Percentiles rank a stretch among this genome's conserved stretches.
phyloP scores from a whole-genome alignment of 2,113 vertebrate genomes.

The Circaetus cinerascens region DNA sequence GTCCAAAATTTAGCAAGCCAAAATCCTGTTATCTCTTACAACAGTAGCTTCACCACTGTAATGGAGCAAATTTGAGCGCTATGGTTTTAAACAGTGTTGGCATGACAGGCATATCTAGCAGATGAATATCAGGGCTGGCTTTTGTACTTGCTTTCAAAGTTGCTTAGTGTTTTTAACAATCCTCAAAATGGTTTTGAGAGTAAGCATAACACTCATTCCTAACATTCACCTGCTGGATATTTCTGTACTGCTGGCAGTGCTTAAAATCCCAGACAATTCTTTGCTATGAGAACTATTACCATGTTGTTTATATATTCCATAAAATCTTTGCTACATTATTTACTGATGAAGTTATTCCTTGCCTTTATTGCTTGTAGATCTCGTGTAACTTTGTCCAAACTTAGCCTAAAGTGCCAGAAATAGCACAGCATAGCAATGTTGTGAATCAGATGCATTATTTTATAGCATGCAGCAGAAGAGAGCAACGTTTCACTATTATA shows the following conservation, averaged over 20 bases:
- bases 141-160: conserved; percentile 29
- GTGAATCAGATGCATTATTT: not conserved
- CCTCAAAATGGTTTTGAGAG: not conserved
- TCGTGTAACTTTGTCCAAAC: not conserved
- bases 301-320: not conserved
- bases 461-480: not conserved
- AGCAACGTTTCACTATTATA: not conserved
- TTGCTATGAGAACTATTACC: not conserved
- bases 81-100: rapidly evolving
- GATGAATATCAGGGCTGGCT: not conserved
- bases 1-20: not conserved
- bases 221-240: not conserved
- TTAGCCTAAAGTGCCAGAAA: not conserved
- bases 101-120: not conserved
- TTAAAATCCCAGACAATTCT: not conserved
- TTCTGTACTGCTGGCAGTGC: not conserved
- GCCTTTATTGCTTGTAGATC: not conserved
- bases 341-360: not conserved
- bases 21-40: not conserved
- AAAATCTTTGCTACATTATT: not conserved
- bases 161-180: not conserved
- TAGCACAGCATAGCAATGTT: not conserved
- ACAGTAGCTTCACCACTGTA: not conserved
- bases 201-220: not conserved
- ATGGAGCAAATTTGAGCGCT: rapidly evolving